Percentiles rank a stretch among this genome's conserved stretches.
phyloP scores from a whole-genome alignment of 2,888 invertebrate species.

The Dastarcus helophoroides region DNA sequence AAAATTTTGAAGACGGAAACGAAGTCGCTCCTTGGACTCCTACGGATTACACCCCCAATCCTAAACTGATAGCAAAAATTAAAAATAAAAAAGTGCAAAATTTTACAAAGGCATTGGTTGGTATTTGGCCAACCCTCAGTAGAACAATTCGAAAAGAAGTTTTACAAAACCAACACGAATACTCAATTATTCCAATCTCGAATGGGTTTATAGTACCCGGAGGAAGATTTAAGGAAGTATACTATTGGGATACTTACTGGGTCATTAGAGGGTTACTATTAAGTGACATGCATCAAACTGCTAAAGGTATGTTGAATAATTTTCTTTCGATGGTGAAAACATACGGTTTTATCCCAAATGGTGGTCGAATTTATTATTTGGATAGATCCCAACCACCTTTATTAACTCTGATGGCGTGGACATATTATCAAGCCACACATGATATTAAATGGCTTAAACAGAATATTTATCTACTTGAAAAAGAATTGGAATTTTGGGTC shows the following conservation, averaged over 20 bases:
- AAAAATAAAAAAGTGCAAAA: constrained; percentile 43
- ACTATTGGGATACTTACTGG: constrained; percentile 88
- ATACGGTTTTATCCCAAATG: constrained; percentile 65
- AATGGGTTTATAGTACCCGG: constrained; percentile 58
- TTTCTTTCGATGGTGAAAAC: constrained; percentile 56
- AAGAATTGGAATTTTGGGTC: constrained; percentile 56
- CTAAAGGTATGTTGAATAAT: constrained; percentile 65
- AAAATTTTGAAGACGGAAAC: constrained; percentile 44
- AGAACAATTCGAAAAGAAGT: constrained; percentile 49
- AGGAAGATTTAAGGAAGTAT: constrained; percentile 61
- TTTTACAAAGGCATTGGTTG: constrained; percentile 39
- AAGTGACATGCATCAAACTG: constrained; percentile 64
- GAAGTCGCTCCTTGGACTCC: constrained; percentile 49
- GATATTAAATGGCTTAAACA: constrained; percentile 51
- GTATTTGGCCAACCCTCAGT: constrained; percentile 27
- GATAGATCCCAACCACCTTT: constrained; percentile 61
- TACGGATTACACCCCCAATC: constrained; percentile 42
- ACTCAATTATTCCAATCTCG: constrained; percentile 36
- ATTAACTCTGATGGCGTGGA: constrained; percentile 56
- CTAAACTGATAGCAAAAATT: constrained; percentile 46
- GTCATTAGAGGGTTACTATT: constrained; percentile 67
- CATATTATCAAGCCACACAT: constrained; percentile 39
- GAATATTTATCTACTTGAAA: constrained; percentile 47
- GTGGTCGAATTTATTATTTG: constrained; percentile 65
- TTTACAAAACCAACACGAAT: constrained; percentile 35